Evolutionary conservation across 2,888 invertebrate species (phyloP).

Genomic region (Cosmia pyralina): DNA sequence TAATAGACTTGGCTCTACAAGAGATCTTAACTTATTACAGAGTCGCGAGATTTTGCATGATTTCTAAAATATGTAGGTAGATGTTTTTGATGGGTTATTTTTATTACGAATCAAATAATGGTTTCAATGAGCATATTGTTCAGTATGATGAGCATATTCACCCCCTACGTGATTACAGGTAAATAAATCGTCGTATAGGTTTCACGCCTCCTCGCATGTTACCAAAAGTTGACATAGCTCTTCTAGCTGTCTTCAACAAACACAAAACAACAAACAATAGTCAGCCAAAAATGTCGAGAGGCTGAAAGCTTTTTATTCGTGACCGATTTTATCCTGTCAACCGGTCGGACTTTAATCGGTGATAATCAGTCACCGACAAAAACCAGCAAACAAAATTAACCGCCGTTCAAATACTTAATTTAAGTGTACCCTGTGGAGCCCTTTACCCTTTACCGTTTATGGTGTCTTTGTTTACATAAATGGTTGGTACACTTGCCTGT

Average conservation of each 20-base stretch:
- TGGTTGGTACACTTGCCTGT: constrained; percentile 70
- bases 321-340: background rate
- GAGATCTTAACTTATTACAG: background rate
- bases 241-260: background rate
- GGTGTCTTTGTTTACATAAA: background rate
- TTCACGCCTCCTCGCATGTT: background rate
- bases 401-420: background rate
- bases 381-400: background rate
- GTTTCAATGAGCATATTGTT: background rate
- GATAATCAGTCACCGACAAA: background rate
- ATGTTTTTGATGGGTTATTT: background rate
- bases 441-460: background rate
- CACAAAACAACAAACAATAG: no score
- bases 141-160: background rate
- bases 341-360: background rate
- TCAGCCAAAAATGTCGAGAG: background rate
- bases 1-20: background rate
- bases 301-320: background rate
- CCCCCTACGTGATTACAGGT: no score
- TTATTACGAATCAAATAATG: background rate
- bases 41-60: background rate
- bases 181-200: background rate
- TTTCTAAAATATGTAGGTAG: background rate
- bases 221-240: background rate
- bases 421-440: background rate